Percentiles rank a stretch among this genome's conserved stretches.
phyloP scores from a whole-genome alignment of 2,888 invertebrate genomes.

The Epinotia bilunana region DNA sequence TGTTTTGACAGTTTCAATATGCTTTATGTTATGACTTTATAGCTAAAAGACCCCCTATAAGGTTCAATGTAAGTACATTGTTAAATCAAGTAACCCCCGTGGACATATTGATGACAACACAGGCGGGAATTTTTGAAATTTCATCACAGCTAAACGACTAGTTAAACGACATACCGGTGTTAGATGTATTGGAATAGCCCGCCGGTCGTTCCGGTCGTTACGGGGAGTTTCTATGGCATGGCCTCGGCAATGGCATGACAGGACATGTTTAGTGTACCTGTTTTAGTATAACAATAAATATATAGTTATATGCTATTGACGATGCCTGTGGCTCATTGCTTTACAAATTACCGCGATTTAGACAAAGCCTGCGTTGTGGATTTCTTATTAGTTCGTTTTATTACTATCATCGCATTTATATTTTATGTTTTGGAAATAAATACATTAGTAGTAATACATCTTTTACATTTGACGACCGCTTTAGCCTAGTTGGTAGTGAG shows the following conservation, averaged over 20 bases:
- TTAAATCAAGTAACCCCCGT: not conserved
- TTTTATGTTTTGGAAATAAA: too few species aligned
- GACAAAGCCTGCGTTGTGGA: too few species aligned
- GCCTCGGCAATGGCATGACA: not conserved
- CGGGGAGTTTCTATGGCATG: constrained; percentile 35
- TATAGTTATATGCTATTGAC: too few species aligned
- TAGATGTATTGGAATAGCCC: constrained; percentile 66
- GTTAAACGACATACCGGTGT: constrained; percentile 59
- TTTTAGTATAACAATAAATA: too few species aligned
- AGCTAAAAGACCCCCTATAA: not conserved
- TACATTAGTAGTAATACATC: too few species aligned
- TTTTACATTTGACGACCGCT: too few species aligned
- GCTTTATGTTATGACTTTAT: not conserved
- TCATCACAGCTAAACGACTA: constrained; percentile 46
- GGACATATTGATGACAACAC: not conserved
- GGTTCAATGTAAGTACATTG: not conserved
- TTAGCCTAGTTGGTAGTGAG: too few species aligned
- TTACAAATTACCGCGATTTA: too few species aligned
- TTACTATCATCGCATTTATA: too few species aligned
- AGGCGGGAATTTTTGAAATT: constrained; percentile 28
- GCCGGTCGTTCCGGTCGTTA: constrained; percentile 59
- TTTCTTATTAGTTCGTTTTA: too few species aligned
- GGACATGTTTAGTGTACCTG: not conserved
- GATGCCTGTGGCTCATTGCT: too few species aligned
- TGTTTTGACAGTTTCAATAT: not conserved